phyloP scores from a whole-genome alignment of 2,113 vertebrate genomes.

The Gyps fulvus region DNA sequence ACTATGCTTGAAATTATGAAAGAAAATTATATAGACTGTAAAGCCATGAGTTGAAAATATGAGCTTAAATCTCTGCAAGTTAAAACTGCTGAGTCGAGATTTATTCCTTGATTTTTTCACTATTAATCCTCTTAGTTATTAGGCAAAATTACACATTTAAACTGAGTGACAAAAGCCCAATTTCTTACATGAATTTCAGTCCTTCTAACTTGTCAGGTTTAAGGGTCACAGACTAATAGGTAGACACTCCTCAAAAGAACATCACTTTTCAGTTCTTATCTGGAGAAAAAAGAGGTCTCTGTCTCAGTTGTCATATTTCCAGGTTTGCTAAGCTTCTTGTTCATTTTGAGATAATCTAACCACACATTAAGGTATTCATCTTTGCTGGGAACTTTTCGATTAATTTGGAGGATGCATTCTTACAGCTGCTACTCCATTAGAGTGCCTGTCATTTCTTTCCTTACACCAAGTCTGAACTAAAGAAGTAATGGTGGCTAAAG shows the following conservation, averaged over 20 bases:
- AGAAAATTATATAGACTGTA: not conserved
- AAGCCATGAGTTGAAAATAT: not conserved
- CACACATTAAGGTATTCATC: not conserved
- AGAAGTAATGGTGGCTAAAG: not conserved
- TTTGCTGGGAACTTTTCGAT: not conserved
- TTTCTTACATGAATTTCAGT: not conserved
- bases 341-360: not conserved
- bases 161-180: not conserved
- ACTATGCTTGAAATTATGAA: not conserved
- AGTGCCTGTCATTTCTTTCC: not conserved
- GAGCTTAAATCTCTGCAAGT: not conserved
- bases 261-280: not conserved
- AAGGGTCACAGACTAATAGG: not conserved
- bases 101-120: not conserved
- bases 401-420: not conserved
- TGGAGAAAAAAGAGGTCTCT: not conserved
- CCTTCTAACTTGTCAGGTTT: not conserved
- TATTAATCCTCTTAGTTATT: not conserved
- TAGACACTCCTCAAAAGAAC: not conserved
- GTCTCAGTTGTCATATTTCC: not conserved
- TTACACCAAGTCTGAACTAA: not conserved
- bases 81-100: not conserved
- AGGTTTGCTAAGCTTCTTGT: not conserved
- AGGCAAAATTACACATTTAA: not conserved
- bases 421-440: not conserved